phyloP scores from a whole-genome alignment of 1,140 invertebrate species.

The Penaeus chinensis region DNA sequence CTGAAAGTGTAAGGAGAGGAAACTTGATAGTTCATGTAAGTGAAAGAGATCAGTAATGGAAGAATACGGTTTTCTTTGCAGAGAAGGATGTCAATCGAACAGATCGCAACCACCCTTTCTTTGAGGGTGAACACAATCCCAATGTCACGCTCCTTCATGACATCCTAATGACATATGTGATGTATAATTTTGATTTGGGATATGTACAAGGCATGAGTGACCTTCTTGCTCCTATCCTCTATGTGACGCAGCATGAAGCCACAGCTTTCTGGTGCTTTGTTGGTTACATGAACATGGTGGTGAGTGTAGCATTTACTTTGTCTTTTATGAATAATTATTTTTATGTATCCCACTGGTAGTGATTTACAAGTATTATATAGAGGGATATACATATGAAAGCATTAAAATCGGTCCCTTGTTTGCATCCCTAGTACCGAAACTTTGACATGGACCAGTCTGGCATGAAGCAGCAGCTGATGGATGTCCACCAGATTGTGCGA shows the following conservation, averaged over 20 bases:
- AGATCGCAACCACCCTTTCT: constrained; percentile 92
- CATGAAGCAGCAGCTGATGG: constrained; percentile 92
- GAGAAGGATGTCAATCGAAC: constrained; percentile 98
- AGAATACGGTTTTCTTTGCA: constrained; percentile 67
- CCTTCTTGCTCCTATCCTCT: constrained; percentile 91
- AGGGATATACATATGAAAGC: too few relatives aligned
- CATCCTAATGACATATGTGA: constrained; percentile 98
- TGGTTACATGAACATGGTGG: constrained; percentile 96
- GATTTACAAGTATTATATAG: too few relatives aligned
- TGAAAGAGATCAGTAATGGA: too few relatives aligned
- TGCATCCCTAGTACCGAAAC: constrained; percentile 80
- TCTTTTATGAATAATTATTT: background rate
- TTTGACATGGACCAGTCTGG: constrained; percentile 98
- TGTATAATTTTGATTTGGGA: constrained; percentile 99
- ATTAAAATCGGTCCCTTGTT: background rate
- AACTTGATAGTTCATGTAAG: too few relatives aligned
- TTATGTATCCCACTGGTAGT: too few relatives aligned
- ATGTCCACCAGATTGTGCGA: constrained; percentile 84
- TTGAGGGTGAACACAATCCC: constrained; percentile 89
- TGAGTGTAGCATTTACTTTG: constrained; percentile 67
- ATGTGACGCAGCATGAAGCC: constrained; percentile 90
- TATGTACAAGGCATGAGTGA: constrained; percentile 97
- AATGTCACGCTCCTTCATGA: constrained; percentile 88
- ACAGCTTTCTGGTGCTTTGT: constrained; percentile 99
- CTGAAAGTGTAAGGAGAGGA: too few relatives aligned